Conservation (phyloP, 2,888 invertebrate genomes). For the Heliconius cydno region DNA sequence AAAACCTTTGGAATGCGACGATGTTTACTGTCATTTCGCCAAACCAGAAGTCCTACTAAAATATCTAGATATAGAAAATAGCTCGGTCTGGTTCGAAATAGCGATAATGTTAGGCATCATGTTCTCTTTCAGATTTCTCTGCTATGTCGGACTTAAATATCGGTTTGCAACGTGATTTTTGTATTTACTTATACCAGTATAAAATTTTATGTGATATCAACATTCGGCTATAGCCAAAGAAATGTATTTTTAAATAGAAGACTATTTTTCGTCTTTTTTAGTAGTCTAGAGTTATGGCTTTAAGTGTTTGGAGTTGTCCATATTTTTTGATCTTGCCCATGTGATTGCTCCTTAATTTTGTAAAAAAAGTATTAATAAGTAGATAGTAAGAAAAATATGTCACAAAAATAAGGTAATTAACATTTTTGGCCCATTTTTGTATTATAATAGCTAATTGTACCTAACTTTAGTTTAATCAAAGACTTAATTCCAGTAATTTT, state of each 20-base stretch:
- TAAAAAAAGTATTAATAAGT: constrained; percentile 15
- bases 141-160: constrained; percentile 83
- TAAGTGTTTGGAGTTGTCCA: background rate
- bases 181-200: constrained; percentile 42
- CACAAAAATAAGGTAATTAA: background rate
- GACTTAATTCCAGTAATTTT: constrained; percentile 16
- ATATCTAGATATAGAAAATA: constrained; percentile 84
- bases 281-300: background rate
- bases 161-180: constrained; percentile 75
- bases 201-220: constrained; percentile 36
- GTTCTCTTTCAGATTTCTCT: constrained; percentile 82
- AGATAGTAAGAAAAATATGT: background rate
- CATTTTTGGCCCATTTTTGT: background rate
- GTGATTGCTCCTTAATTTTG: background rate
- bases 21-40: constrained; percentile 86
- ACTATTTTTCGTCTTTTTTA: background rate
- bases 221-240: constrained; percentile 40
- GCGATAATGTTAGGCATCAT: constrained; percentile 77
- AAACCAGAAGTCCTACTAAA: constrained; percentile 85
- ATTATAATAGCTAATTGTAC: background rate
- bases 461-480: background rate
- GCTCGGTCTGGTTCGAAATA: constrained; percentile 84
- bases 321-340: constrained; percentile 11
- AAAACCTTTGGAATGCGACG: constrained; percentile 81
- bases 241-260: background rate